These are phyloP conservation scores for Myotis yumanensis DNA, from an alignment of 2,113 vertebrate genomes.

Conservation along the genomic window DNA sequence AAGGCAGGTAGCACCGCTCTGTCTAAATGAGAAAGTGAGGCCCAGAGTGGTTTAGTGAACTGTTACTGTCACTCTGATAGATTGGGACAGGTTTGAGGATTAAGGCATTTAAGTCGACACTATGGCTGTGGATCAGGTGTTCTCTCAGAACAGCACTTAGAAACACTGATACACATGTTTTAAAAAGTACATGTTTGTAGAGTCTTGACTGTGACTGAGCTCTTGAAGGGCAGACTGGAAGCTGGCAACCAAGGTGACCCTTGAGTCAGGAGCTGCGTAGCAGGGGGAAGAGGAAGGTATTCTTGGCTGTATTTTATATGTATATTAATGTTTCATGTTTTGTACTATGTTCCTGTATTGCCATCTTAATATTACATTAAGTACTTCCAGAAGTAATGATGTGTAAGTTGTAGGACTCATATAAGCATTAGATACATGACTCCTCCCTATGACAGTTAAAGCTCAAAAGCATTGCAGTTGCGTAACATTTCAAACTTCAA, in stretches of 20 bases:
- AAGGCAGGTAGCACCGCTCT: background rate
- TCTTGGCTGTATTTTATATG: background rate
- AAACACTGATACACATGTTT: background rate
- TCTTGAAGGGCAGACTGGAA: background rate
- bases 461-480: background rate
- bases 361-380: background rate
- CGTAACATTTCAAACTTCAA: background rate
- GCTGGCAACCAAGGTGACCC: background rate
- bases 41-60: background rate
- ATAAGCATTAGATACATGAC: fast-evolving
- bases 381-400: background rate
- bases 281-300: background rate
- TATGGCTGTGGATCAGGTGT: background rate
- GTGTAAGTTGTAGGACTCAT: background rate
- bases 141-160: background rate
- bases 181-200: fast-evolving
- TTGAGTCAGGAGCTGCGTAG: fast-evolving
- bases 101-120: background rate
- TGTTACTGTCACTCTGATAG: background rate
- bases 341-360: background rate
- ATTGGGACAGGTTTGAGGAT: background rate
- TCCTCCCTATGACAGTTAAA: fast-evolving
- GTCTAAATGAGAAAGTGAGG: background rate
- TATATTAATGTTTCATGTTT: background rate
- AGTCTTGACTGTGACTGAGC: background rate